A percentile compares a stretch with the other conserved stretches of the same genome.
Evolutionary conservation across 2,797 vertebrate genomes (phyloP).

Genomic region (Crypturellus tataupa): DNA sequence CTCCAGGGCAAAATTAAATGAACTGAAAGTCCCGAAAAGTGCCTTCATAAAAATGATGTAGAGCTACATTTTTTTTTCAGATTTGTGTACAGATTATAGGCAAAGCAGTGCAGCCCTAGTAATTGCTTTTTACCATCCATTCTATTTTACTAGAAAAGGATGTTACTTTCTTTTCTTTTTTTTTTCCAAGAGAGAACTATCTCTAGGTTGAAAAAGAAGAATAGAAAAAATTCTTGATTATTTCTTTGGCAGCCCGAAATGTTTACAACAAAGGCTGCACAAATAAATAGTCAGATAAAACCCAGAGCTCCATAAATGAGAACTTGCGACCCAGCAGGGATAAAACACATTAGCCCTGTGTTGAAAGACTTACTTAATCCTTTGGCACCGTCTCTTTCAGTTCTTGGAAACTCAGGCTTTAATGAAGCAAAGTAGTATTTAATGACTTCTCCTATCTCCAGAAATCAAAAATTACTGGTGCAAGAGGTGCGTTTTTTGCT

Average conservation of each 20-base stretch:
- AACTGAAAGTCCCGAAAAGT: slow-evolving; percentile 41
- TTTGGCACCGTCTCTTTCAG: not conserved
- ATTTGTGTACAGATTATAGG: not conserved
- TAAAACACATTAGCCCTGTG: not conserved
- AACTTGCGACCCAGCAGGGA: not conserved
- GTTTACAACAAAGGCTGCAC: slow-evolving; percentile 10
- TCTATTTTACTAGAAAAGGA: not conserved
- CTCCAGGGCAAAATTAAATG: slow-evolving; percentile 66
- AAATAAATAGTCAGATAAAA: slow-evolving; percentile 29
- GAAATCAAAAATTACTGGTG: not conserved
- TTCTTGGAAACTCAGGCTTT: slow-evolving; percentile 15
- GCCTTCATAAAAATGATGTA: slow-evolving; percentile 54
- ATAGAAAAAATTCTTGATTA: not conserved
- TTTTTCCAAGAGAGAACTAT: not conserved
- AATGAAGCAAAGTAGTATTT: slow-evolving; percentile 21
- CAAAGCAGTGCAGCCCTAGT: not conserved
- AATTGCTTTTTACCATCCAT: slow-evolving; percentile 1
- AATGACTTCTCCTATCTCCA: not conserved
- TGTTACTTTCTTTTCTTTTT: not conserved
- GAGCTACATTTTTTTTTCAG: not conserved
- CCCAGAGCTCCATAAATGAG: not conserved
- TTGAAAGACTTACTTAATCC: slow-evolving; percentile 25
- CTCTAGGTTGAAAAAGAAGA: not conserved
- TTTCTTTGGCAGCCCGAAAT: not conserved
- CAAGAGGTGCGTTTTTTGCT: not conserved